Evolutionary conservation across 1,140 invertebrate species (phyloP).

Genomic region (Nymphalis io): DNA sequence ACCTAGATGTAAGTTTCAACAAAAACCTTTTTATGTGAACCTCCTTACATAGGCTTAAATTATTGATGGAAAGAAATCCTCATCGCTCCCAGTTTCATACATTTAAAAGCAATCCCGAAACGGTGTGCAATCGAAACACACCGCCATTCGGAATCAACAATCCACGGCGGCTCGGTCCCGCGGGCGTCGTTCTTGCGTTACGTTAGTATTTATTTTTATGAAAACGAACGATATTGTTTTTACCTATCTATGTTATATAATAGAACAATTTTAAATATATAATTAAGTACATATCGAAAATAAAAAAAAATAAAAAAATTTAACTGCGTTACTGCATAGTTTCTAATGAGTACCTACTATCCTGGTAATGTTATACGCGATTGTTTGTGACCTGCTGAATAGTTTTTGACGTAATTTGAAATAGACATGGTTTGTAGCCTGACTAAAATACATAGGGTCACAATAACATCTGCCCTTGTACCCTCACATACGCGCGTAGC

Average conservation of each 20-base stretch:
- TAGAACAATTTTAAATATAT: not conserved
- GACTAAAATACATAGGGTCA: no score
- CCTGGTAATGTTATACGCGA: no score
- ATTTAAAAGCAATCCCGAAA: conserved; percentile 43
- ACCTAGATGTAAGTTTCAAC: not conserved
- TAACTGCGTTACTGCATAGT: no score
- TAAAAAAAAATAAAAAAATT: no score
- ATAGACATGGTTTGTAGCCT: no score
- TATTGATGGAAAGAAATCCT: conserved; percentile 12
- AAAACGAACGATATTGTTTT: conserved; percentile 1
- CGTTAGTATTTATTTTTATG: conserved; percentile 3
- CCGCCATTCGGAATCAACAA: conserved; percentile 44
- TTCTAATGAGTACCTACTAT: no score
- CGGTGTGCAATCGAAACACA: conserved; percentile 45
- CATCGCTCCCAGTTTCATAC: conserved; percentile 25
- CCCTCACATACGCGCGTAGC: no score
- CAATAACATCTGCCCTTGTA: no score
- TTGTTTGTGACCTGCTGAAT: no score
- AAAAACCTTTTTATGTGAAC: not conserved
- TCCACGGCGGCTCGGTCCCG: conserved; percentile 56
- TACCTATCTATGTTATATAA: not conserved
- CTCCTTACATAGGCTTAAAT: not conserved
- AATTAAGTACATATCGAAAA: not conserved
- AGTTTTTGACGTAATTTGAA: no score
- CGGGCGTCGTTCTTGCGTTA: conserved; percentile 67